A percentile compares a stretch with the other conserved stretches of the same genome.
These are phyloP conservation scores for Brachionus calyciflorus DNA, from an alignment of 1,140 invertebrate species.

Conservation along the genomic window DNA sequence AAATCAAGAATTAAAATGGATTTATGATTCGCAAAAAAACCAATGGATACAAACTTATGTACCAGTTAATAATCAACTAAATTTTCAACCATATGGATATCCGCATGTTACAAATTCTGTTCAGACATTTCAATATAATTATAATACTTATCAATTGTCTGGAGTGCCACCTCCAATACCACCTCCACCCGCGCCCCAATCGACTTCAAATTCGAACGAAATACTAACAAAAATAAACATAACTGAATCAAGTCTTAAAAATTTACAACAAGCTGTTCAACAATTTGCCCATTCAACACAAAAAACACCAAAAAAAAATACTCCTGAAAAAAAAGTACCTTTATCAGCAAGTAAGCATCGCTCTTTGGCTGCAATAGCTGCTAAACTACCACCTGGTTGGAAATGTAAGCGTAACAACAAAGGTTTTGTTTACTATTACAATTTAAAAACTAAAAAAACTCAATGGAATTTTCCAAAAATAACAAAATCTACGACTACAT, in stretches of 20 bases:
- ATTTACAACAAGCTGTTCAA: conserved; percentile 36
- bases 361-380: neutral
- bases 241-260: conserved; percentile 23
- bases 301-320: neutral
- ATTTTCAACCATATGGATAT: neutral
- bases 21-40: conserved; percentile 3
- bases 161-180: conserved; percentile 1
- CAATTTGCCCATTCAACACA: neutral
- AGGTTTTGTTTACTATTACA: conserved; percentile 85
- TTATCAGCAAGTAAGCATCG: neutral
- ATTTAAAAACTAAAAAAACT: conserved; percentile 74
- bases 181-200: neutral
- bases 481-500: conserved; percentile 52
- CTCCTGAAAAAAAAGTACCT: neutral
- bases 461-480: conserved; percentile 80
- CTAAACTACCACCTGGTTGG: conserved; percentile 17
- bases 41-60: conserved; percentile 22
- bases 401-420: conserved; percentile 52
- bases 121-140: no score
- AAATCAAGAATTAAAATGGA: neutral
- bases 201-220: neutral
- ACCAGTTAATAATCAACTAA: neutral
- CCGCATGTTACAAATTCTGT: no score
- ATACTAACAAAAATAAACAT: conserved; percentile 31
- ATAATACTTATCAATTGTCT: no score